Evolutionary conservation across 1,140 invertebrate species (phyloP).

Genomic region (Ostrea denselamellosa): DNA sequence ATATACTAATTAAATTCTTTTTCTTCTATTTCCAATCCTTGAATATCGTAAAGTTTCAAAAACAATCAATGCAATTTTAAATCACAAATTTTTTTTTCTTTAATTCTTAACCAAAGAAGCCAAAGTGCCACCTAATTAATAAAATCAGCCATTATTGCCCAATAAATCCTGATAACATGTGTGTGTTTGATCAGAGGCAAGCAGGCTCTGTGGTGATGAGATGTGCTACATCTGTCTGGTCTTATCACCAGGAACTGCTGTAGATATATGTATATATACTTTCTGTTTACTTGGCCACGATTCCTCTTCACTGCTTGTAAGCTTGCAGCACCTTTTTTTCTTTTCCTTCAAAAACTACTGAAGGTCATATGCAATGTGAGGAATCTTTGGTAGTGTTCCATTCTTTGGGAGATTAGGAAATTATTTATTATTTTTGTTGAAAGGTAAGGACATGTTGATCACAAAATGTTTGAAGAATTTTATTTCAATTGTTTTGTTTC

Average conservation of each 20-base stretch:
- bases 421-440: slow-evolving; percentile 29
- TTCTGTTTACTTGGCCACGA: slow-evolving; percentile 24
- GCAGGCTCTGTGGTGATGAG: neutral
- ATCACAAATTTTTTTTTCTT: slow-evolving; percentile 16
- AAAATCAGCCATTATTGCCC: slow-evolving; percentile 25
- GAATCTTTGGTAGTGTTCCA: neutral
- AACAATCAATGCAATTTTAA: neutral
- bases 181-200: slow-evolving; percentile 21
- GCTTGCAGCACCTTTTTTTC: slow-evolving; percentile 34
- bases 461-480: neutral
- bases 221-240: slow-evolving; percentile 27
- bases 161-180: neutral
- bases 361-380: slow-evolving; percentile 31
- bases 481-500: neutral
- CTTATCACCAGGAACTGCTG: slow-evolving; percentile 31
- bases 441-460: neutral
- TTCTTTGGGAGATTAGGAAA: slow-evolving; percentile 14
- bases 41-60: neutral
- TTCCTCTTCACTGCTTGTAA: slow-evolving; percentile 19
- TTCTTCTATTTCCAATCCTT: slow-evolving; percentile 5
- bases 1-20: neutral
- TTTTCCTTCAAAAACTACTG: slow-evolving; percentile 35
- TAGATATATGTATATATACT: slow-evolving; percentile 36
- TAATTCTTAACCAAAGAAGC: neutral
- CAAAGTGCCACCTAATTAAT: slow-evolving; percentile 4